phyloP scores from a whole-genome alignment of 2,113 vertebrate species.

The Leucopternis melanops region DNA sequence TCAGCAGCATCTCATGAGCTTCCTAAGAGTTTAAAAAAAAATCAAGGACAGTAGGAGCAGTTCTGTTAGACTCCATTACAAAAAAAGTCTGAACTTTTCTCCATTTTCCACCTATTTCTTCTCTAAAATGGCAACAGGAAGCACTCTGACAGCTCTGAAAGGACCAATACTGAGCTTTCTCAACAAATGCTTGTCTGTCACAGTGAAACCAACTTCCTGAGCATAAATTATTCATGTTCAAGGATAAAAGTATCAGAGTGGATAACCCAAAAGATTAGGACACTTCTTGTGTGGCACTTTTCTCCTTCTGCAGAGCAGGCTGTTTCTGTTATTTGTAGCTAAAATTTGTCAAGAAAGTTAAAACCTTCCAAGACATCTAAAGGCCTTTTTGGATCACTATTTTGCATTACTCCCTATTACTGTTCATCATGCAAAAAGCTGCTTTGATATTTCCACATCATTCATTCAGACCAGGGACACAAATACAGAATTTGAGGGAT shows the following conservation, averaged over 20 bases:
- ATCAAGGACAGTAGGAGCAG: neutral
- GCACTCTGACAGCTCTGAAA: neutral
- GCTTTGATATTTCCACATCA: neutral
- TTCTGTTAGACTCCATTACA: neutral
- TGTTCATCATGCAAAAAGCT: neutral
- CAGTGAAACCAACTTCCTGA: conserved; percentile 4
- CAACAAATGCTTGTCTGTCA: conserved; percentile 16
- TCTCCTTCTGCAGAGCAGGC: neutral
- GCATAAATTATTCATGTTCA: conserved; percentile 32
- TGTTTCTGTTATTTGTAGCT: neutral
- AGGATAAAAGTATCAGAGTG: conserved; percentile 17
- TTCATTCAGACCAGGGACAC: neutral
- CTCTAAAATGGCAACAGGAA: conserved; percentile 21
- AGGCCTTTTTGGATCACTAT: neutral
- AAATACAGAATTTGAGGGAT: neutral
- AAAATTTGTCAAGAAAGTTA: neutral
- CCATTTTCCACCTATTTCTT: neutral
- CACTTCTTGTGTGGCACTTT: neutral
- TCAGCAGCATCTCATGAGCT: neutral
- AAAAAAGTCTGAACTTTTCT: neutral
- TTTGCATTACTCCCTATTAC: neutral
- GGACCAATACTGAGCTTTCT: neutral
- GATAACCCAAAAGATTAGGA: conserved; percentile 18
- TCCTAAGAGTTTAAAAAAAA: neutral
- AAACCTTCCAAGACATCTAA: neutral